These are phyloP conservation scores for Xestia ashworthii DNA, from an alignment of 2,888 invertebrate species.

Conservation along the genomic window DNA sequence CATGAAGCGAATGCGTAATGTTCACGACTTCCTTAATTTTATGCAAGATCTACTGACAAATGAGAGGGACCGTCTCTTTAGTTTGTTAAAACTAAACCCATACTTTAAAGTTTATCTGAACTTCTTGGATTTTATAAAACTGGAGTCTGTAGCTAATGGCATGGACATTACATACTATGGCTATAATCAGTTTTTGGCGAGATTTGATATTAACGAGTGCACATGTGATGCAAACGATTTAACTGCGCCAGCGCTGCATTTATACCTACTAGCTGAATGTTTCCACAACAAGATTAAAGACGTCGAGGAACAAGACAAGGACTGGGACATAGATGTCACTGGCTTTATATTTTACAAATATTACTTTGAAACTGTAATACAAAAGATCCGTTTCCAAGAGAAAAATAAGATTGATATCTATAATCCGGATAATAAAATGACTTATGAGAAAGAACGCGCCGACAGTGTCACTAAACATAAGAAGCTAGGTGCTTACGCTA, in stretches of 20 bases:
- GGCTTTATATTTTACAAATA: slow-evolving; percentile 42
- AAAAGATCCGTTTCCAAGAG: slow-evolving; percentile 51
- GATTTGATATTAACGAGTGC: slow-evolving; percentile 5
- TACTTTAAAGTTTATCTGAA: not conserved
- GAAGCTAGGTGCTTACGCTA: too few species aligned
- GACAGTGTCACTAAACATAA: too few species aligned
- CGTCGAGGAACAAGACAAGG: not conserved
- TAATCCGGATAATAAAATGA: too few species aligned
- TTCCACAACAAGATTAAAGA: slow-evolving; percentile 10
- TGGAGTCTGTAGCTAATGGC: not conserved
- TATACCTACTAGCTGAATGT: slow-evolving; percentile 16
- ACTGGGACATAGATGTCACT: slow-evolving; percentile 32
- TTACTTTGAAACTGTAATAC: slow-evolving; percentile 50
- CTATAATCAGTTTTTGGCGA: slow-evolving; percentile 1
- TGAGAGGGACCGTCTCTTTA: not conserved
- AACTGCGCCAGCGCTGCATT: slow-evolving; percentile 10
- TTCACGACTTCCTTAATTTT: not conserved
- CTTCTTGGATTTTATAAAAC: slow-evolving; percentile 35
- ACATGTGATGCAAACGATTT: not conserved
- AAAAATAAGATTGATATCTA: slow-evolving; percentile 19
- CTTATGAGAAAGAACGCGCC: too few species aligned
- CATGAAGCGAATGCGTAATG: slow-evolving; percentile 1
- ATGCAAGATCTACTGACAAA: not conserved
- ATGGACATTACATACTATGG: slow-evolving; percentile 19
- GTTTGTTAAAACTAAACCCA: not conserved